Conservation (phyloP, 92 coral and sea anemone species). For the Zoanthus solanderi region DNA sequence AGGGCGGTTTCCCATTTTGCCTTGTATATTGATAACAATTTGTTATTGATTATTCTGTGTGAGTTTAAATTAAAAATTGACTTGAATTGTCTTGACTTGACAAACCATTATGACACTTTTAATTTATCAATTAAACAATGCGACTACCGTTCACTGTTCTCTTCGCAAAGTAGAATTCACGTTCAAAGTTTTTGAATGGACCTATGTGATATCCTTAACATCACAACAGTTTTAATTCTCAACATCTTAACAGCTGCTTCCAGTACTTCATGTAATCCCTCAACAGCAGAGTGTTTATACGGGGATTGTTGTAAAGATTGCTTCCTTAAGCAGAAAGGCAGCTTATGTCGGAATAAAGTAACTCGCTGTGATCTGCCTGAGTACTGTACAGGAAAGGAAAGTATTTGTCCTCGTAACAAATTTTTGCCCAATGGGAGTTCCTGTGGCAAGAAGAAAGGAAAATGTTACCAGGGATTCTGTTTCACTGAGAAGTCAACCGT, state of each 20-base stretch:
- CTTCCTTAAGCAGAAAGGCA: background rate
- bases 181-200: slow-evolving; percentile 9
- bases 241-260: background rate
- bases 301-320: slow-evolving; percentile 57
- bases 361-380: slow-evolving; percentile 52
- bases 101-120: slow-evolving; percentile 17
- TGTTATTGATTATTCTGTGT: no score
- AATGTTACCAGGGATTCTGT: slow-evolving; percentile 20
- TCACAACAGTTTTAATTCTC: background rate
- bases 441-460: slow-evolving; percentile 1
- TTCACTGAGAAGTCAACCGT: background rate
- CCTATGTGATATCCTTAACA: background rate
- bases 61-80: no score
- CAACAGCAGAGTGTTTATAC: slow-evolving; percentile 22
- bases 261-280: background rate
- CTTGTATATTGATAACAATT: no score
- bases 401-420: slow-evolving; percentile 42
- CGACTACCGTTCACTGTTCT: background rate
- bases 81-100: no score
- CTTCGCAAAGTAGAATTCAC: background rate
- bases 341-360: slow-evolving; percentile 43
- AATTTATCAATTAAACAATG: background rate
- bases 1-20: no score
- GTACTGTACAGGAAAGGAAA: slow-evolving; percentile 54
- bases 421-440: slow-evolving; percentile 17